Evolutionary conservation across 2,797 vertebrate genomes (phyloP).

Genomic region (Arctocebus calabarensis): DNA sequence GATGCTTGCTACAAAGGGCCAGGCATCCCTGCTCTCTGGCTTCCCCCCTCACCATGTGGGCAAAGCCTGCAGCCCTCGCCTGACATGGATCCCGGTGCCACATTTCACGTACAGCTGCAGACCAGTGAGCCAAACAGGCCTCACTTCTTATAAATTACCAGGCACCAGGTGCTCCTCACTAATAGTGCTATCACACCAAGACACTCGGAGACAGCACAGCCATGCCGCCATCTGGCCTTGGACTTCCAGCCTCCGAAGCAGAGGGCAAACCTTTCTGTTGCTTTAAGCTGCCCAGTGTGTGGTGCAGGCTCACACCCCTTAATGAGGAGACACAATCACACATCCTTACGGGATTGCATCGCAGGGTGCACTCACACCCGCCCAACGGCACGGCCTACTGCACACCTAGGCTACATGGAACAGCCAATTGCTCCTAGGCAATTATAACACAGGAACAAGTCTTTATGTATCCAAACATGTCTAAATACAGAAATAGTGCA

Average conservation of each 20-base stretch:
- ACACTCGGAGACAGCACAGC: neutral
- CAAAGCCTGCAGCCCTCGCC: neutral
- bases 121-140: neutral
- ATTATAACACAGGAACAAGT: neutral
- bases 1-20: neutral
- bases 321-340: no score
- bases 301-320: neutral
- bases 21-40: neutral
- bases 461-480: neutral
- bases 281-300: neutral
- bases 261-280: neutral
- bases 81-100: neutral
- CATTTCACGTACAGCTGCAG: neutral
- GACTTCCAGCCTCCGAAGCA: neutral
- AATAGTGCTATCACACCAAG: neutral
- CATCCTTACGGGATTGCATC: neutral
- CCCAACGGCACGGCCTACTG: neutral
- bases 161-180: accelerated
- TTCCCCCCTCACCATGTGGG: accelerated
- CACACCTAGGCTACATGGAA: neutral
- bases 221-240: neutral
- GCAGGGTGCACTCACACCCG: neutral
- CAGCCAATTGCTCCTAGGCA: neutral
- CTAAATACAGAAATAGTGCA: no score
- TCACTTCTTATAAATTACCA: neutral